phyloP scores from a whole-genome alignment of 2,888 invertebrate genomes.

The Mythimna ferrago region DNA sequence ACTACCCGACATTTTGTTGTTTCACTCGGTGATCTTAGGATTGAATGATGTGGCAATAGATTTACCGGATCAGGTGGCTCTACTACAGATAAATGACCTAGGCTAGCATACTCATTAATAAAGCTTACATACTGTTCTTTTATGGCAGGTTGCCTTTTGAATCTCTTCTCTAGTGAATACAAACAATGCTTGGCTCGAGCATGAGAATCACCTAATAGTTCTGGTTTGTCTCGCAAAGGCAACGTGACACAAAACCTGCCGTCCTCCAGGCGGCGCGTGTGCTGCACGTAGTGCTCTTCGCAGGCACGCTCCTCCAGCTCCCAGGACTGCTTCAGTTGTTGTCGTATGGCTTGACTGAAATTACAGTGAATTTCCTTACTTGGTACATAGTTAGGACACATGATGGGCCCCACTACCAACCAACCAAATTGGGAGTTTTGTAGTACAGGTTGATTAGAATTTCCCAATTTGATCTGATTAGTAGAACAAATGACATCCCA shows the following conservation, averaged over 20 bases:
- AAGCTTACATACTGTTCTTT: constrained; percentile 10
- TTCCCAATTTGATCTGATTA: no score
- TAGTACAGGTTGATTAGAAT: no score
- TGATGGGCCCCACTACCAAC: no score
- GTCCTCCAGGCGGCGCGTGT: not conserved
- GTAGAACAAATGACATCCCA: no score
- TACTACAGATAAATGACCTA: not conserved
- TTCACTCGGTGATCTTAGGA: constrained; percentile 7
- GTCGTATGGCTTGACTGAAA: no score
- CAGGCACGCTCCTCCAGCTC: no score
- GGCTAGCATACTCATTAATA: no score
- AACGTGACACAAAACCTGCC: constrained; percentile 22
- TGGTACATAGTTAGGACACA: constrained; percentile 1
- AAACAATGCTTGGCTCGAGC: constrained; percentile 3
- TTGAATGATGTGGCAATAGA: constrained; percentile 20
- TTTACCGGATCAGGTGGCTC: not conserved
- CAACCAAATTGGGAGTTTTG: no score
- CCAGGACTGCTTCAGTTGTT: no score
- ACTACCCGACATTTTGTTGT: constrained; percentile 24
- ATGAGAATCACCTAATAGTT: not conserved
- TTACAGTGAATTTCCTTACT: constrained; percentile 1
- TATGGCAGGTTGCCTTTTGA: constrained; percentile 17
- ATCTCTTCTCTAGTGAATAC: not conserved
- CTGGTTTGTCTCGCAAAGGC: constrained; percentile 4
- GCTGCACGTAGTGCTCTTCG: no score